These are phyloP conservation scores for Tautogolabrus adspersus DNA, from an alignment of 2,113 vertebrate genomes.

Conservation along the genomic window DNA sequence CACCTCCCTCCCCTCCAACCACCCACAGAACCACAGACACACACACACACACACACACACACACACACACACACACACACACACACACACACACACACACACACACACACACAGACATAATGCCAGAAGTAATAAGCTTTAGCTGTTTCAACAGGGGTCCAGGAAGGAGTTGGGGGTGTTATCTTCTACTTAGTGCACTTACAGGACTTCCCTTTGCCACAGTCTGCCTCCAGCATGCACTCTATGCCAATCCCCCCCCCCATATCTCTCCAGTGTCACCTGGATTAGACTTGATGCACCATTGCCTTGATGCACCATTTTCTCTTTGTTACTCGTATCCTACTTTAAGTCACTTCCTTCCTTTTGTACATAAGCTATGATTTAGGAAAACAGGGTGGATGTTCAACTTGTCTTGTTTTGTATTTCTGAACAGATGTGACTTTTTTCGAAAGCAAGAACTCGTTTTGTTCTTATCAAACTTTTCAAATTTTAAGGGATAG, in stretches of 20 bases:
- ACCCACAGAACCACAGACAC: slow-evolving; percentile 8
- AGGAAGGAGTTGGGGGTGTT: slow-evolving; percentile 71
- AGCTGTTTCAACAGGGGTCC: slow-evolving; percentile 82
- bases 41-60: background rate
- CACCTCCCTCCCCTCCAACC: background rate
- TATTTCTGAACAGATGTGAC: slow-evolving; percentile 59
- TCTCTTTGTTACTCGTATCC: slow-evolving; percentile 39
- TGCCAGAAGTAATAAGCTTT: slow-evolving; percentile 73
- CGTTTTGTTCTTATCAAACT: slow-evolving; percentile 27
- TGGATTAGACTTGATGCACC: slow-evolving; percentile 75
- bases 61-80: slow-evolving; percentile 5
- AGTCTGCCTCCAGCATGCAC: slow-evolving; percentile 69
- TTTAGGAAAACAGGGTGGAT: slow-evolving; percentile 81
- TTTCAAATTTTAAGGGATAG: slow-evolving; percentile 11
- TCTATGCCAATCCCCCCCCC: slow-evolving; percentile 51
- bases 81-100: background rate
- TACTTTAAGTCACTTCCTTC: slow-evolving; percentile 55
- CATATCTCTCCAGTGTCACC: slow-evolving; percentile 56
- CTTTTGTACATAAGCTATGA: slow-evolving; percentile 78
- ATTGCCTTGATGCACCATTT: slow-evolving; percentile 59
- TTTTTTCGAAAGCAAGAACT: slow-evolving; percentile 55
- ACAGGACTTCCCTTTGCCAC: slow-evolving; percentile 66
- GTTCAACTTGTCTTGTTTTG: slow-evolving; percentile 62
- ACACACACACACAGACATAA: slow-evolving; percentile 22
- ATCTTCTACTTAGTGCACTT: slow-evolving; percentile 82